Percentiles rank a stretch among this genome's conserved stretches.
Evolutionary conservation across 2,888 invertebrate genomes (phyloP).

Genomic region (Cephalotes varians): DNA sequence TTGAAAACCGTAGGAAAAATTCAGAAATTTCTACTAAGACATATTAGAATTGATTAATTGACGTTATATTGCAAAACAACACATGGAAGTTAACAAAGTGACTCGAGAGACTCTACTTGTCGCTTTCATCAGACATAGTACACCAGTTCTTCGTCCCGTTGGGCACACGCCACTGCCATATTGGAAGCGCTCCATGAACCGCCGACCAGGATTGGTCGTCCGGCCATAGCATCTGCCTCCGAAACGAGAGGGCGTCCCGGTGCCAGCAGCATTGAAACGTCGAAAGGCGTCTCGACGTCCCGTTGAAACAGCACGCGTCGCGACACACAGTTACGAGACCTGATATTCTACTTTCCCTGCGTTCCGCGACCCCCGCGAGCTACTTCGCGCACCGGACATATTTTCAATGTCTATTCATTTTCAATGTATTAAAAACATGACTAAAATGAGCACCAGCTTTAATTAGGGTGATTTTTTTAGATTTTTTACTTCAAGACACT

Average conservation of each 20-base stretch:
- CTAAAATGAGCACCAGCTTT: background rate
- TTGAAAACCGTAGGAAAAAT: background rate
- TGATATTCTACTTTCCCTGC: slow-evolving; percentile 54
- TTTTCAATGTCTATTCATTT: slow-evolving; percentile 8
- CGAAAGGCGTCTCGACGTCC: slow-evolving; percentile 81
- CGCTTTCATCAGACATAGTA: slow-evolving; percentile 45
- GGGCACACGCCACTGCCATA: slow-evolving; percentile 82
- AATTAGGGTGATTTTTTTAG: slow-evolving; percentile 12
- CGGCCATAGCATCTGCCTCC: slow-evolving; percentile 76
- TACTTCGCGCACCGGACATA: background rate
- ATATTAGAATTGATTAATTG: background rate
- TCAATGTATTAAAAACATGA: background rate
- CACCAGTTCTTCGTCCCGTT: slow-evolving; percentile 60
- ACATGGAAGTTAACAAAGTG: background rate
- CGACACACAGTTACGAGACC: slow-evolving; percentile 75
- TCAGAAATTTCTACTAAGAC: background rate
- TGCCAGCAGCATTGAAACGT: slow-evolving; percentile 69
- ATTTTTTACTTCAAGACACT: background rate
- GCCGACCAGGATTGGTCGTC: slow-evolving; percentile 75
- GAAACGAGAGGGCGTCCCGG: slow-evolving; percentile 76
- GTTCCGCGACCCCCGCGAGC: slow-evolving; percentile 3
- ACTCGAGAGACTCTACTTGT: slow-evolving; percentile 5
- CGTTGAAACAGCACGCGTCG: slow-evolving; percentile 84
- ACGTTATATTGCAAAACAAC: background rate
- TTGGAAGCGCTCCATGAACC: slow-evolving; percentile 77